These are phyloP conservation scores for Agelastica alni DNA, from an alignment of 2,888 invertebrate species.

Conservation along the genomic window DNA sequence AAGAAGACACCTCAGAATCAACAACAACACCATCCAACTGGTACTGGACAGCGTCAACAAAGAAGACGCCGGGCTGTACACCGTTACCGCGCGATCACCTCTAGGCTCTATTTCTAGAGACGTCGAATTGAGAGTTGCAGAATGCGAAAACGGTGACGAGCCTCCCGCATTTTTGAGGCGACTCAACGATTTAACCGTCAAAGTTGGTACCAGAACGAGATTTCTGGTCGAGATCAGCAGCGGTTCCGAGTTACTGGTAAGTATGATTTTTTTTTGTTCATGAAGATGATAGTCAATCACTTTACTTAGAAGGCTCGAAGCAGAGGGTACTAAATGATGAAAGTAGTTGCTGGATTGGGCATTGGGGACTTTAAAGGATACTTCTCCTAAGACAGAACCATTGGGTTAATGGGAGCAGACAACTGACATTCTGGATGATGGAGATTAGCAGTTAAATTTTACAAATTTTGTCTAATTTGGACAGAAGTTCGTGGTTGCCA, in stretches of 20 bases:
- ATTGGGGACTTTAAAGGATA: no score
- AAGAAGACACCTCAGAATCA: constrained; percentile 63
- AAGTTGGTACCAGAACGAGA: constrained; percentile 85
- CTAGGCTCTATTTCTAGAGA: constrained; percentile 61
- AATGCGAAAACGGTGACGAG: constrained; percentile 63
- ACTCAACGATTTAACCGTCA: constrained; percentile 83
- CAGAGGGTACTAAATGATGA: no score
- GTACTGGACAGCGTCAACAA: constrained; percentile 75
- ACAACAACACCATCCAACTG: constrained; percentile 70
- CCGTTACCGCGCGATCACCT: constrained; percentile 67
- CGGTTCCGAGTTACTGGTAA: constrained; percentile 54
- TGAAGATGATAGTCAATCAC: not conserved
- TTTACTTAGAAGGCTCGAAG: no score
- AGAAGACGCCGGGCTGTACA: constrained; percentile 77
- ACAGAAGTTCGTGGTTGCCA: no score
- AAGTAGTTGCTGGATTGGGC: no score
- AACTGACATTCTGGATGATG: no score
- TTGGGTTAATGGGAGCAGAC: no score
- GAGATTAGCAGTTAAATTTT: no score
- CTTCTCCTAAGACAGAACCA: no score
- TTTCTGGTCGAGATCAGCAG: constrained; percentile 84
- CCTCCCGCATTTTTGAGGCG: constrained; percentile 83
- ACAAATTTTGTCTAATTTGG: no score
- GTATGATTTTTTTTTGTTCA: constrained; percentile 19
- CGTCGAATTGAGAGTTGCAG: constrained; percentile 63